Evolutionary conservation across 1,140 invertebrate species (phyloP), one percentile per base, ranked within the genome.

Genomic region (Hylaeus anthracinus): DNA sequence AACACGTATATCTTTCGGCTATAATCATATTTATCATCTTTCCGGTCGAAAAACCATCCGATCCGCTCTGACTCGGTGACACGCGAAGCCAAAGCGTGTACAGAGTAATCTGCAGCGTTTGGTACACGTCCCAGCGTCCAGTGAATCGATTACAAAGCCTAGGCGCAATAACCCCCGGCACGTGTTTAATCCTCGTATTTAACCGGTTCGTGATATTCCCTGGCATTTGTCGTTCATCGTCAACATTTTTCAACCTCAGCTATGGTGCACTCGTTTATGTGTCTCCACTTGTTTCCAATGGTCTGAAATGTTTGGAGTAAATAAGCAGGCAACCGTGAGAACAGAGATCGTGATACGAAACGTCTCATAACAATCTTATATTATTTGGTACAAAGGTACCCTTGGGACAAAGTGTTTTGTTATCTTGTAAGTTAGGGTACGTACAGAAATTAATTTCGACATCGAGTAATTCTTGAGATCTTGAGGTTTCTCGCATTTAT

Each of bases 21-120:
- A 6, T 69, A 48, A 70, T 70, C 65, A 12, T 58, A 70, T 70
- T 69, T 45, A n/a, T 39, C 53, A 69, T 69, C 14, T 69, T 67
- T 45, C n/a, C 41, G 53, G 1, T 2, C 41, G 53, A 60, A 58
- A 48, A 76, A 45, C 26, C 65, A 41, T 41, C 6, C 15, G 45
- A 48, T 51, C 9, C 14, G 64, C n/a, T 26, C 65, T 1, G 37
- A 53, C 12, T 53, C 41, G 8, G 14, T 45, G 73, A 75, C 51
- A 66, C 63, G 51, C 10, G 9, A 1, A 66, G 8, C 43, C 15
- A 12, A 12, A 14, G 51, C 51, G 51, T 43, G 14, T 56, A 15
- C 64, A 3, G 41, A 48, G n/a, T 56, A 48, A 45, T 56, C 51
- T 9, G 4, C 26, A 8, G 43, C 26, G n/a, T 75, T 75, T 9